Conservation (phyloP, 2,113 vertebrate genomes). For the Mungos mungo region DNA sequence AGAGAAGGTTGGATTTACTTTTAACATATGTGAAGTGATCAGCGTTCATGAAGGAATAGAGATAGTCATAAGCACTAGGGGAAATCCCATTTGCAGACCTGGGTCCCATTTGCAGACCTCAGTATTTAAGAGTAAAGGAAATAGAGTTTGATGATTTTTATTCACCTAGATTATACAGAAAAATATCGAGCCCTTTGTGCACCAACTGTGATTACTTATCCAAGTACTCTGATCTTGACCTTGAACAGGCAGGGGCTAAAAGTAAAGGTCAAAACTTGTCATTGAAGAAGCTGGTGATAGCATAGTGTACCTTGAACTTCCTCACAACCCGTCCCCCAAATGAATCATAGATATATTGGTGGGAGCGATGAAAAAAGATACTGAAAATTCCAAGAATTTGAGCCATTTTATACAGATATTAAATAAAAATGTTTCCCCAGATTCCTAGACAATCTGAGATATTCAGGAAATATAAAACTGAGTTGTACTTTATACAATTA, state of each 20-base stretch:
- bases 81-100: not conserved
- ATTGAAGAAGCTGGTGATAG: not conserved
- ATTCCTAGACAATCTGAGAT: not conserved
- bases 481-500: not conserved
- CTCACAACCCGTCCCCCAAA: not conserved
- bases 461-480: not conserved
- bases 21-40: accelerated
- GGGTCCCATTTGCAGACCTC: not conserved
- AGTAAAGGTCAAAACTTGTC: not conserved
- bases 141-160: not conserved
- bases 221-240: not conserved
- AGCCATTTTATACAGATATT: not conserved
- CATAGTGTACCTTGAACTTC: accelerated
- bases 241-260: not conserved
- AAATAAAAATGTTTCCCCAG: not conserved
- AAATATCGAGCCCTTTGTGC: not conserved
- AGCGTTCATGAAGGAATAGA: not conserved
- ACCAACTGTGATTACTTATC: not conserved
- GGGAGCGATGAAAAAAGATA: not conserved
- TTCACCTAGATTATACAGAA: not conserved
- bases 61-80: not conserved
- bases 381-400: not conserved
- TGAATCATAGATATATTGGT: not conserved
- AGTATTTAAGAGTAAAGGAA: not conserved
- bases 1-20: not conserved